A percentile compares a stretch with the other conserved stretches of the same genome.
These are phyloP conservation scores for Bucorvus abyssinicus DNA, from an alignment of 2,797 vertebrate species.

Conservation along the genomic window DNA sequence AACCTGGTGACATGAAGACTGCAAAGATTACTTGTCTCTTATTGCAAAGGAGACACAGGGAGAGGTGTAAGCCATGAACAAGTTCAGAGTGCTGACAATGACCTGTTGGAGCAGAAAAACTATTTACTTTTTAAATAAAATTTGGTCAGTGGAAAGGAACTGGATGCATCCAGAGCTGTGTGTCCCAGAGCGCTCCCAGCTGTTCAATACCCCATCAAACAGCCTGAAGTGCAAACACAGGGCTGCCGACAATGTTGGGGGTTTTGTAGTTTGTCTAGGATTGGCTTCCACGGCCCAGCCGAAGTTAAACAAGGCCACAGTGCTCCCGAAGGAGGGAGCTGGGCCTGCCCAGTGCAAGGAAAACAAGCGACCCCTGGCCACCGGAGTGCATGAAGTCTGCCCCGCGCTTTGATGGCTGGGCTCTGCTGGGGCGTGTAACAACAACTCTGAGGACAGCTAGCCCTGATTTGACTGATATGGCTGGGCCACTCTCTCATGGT, in stretches of 20 bases:
- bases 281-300: not conserved
- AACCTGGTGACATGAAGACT: not conserved
- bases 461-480: too few relatives aligned
- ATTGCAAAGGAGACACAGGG: not conserved
- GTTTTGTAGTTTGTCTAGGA: accelerated
- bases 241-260: accelerated
- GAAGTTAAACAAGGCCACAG: accelerated
- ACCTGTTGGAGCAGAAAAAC: not conserved
- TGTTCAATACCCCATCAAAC: too few relatives aligned
- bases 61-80: not conserved
- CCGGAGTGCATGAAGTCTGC: accelerated
- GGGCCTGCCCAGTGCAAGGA: accelerated
- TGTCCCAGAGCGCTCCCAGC: not conserved
- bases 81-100: not conserved
- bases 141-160: not conserved
- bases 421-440: accelerated
- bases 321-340: accelerated
- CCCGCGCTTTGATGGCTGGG: too few relatives aligned
- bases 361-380: accelerated
- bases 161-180: accelerated
- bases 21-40: not conserved
- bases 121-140: not conserved
- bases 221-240: accelerated
- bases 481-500: accelerated
- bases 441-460: accelerated